These are phyloP conservation scores for Amaurobius ferox DNA, from an alignment of 2,888 invertebrate species.

Conservation along the genomic window DNA sequence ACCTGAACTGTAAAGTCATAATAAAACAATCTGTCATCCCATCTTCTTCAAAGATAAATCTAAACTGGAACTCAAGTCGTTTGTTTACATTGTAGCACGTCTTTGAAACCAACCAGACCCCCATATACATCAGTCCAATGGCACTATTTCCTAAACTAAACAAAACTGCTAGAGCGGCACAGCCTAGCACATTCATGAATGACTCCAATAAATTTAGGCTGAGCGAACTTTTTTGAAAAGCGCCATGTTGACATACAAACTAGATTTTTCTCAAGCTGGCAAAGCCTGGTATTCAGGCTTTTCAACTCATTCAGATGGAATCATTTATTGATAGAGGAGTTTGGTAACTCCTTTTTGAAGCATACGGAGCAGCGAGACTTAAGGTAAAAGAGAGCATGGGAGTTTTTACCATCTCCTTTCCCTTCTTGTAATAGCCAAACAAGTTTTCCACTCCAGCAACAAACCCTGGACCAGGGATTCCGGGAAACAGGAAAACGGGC, in stretches of 20 bases:
- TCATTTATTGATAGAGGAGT: constrained; percentile 65
- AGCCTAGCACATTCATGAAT: constrained; percentile 21
- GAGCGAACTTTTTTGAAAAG: constrained; percentile 39
- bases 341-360: constrained; percentile 4
- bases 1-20: not conserved
- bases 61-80: not conserved
- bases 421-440: constrained; percentile 46
- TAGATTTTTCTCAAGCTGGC: constrained; percentile 23
- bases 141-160: constrained; percentile 37
- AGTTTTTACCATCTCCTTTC: constrained; percentile 40
- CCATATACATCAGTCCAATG: constrained; percentile 5
- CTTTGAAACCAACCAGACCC: constrained; percentile 21
- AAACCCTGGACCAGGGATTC: constrained; percentile 33
- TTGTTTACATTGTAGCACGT: constrained; percentile 44
- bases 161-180: constrained; percentile 22
- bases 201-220: constrained; percentile 41
- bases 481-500: constrained; percentile 25
- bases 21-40: not conserved
- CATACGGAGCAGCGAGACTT: not conserved
- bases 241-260: constrained; percentile 39
- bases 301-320: constrained; percentile 26
- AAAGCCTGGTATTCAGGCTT: constrained; percentile 37
- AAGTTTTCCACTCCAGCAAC: constrained; percentile 40
- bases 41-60: not conserved
- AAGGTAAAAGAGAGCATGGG: constrained; percentile 7